A percentile compares a stretch with the other conserved stretches of the same genome.
Evolutionary conservation across 2,113 vertebrate genomes (phyloP).

Genomic region (Gallinago media): DNA sequence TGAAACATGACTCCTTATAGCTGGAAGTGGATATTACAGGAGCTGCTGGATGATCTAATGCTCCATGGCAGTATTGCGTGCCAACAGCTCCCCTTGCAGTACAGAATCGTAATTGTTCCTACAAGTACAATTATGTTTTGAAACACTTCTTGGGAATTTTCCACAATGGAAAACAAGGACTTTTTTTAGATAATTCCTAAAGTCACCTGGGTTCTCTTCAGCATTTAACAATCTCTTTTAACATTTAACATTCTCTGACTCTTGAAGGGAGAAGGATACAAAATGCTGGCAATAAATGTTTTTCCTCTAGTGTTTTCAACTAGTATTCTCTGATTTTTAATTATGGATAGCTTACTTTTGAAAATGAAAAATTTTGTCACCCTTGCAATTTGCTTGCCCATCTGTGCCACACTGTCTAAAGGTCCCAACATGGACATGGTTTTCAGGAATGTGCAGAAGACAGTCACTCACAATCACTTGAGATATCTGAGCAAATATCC

Average conservation of each 20-base stretch:
- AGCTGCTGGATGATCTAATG: constrained; percentile 74
- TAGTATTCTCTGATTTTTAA: neutral
- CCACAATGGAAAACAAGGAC: constrained; percentile 42
- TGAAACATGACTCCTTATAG: constrained; percentile 84
- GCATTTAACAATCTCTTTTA: neutral
- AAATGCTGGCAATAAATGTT: neutral
- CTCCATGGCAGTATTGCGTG: constrained; percentile 55
- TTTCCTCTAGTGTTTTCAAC: neutral
- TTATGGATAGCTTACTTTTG: neutral
- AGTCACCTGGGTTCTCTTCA: constrained; percentile 10
- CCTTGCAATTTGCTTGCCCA: neutral
- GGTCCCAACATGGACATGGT: neutral
- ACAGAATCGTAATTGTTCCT: constrained; percentile 74
- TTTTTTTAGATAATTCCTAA: constrained; percentile 4
- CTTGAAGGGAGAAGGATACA: constrained; percentile 2
- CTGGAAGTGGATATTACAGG: constrained; percentile 75
- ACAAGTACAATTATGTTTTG: constrained; percentile 55
- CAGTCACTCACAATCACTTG: neutral
- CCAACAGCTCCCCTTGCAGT: constrained; percentile 84
- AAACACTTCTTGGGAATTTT: constrained; percentile 51
- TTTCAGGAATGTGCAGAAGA: neutral
- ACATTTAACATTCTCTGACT: neutral
- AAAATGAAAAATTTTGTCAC: neutral
- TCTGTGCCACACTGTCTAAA: neutral
- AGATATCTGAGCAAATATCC: neutral